Evolutionary conservation across 1,140 invertebrate species (phyloP), one percentile per base, ranked within the genome.

Genomic region (Aphidius gifuensis): DNA sequence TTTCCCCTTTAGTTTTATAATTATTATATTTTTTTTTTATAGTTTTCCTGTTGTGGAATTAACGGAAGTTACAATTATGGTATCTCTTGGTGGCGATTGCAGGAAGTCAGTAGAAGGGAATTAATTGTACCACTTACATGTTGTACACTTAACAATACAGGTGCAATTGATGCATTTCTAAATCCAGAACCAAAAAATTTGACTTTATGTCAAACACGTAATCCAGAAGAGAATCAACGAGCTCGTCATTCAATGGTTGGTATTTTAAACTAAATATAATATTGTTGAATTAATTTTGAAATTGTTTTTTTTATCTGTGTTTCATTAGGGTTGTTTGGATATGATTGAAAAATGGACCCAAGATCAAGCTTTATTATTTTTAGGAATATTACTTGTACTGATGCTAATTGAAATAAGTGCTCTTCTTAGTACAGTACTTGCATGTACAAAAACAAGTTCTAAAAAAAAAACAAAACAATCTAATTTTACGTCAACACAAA

Each of bases 11-110:
- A 38, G 50, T 46, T 49, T 59, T 23, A 59, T 21, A 32, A 21
- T 39, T 53, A 48, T 16, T 1, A 1, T 53, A 65, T 61, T 64
- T 61, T 50, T 51, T 43, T n/a, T 48, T 44, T 5, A 47, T 74
- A 92, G 86, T 89, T 93, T 70, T 83, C 89, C 61, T 95, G 93
- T 71, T 95, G 93, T 75, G 93, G 92, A 8, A 89, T 93, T 70
- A 85, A 86, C 40, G 87, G 87, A 65, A 87, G 88, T 4, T 83
- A 84, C 51, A 92, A 94, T 83, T 94, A 92, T 76, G 88, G 90
- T 64, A 90, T 89, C 60, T 92, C 92, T 1, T 78, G 87, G 69
- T 94, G 92, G 92, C 84, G 88, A 60, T 79, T 91, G n/a, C 85
- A 88, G 67, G 84, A 87, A 67, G 82, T 90, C 45, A 88, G 90